Evolutionary conservation across 1,140 invertebrate genomes (phyloP), one percentile per base, ranked within the genome.

Genomic region (Drosophila repletoides): DNA sequence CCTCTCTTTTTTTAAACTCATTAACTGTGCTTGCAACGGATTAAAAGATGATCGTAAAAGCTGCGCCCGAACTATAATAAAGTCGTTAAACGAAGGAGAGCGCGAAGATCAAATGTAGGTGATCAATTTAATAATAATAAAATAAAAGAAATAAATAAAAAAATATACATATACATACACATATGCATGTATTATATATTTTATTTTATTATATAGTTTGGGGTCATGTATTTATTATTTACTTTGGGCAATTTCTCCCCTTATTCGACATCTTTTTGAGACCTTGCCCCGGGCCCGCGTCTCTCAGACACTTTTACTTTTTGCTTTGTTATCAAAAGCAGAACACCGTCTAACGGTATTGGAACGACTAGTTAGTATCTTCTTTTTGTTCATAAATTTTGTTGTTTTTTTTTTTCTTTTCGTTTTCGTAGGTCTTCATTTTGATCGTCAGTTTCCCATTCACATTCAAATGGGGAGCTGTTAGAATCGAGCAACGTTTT

Each of bases 381-480:
- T 7, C 9, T 12, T 9, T 29, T 17, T 19, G n/a, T 5, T 14
- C 12, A n/a, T n/a, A n/a, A n/a, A n/a, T n/a, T n/a, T n/a, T n/a
- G n/a, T n/a, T n/a, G n/a, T 12, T 21, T 15, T 36, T 5, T 2
- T 3, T 10, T 10, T 17, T 9, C 1, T 19, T n/a, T 43, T 19
- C 41, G 4, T 28, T 24, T 9, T 14, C 40, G 17, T 19, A 0
- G 15, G 36, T 56, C 12, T 56, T 45, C 40, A 14, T 19, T 51
- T 33, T 14, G 10, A 15, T 40, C 14, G 9, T 38, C 24, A 7
- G 36, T 5, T 40, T n/a, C 5, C 10, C 38, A 74, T 80, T 80
- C 60, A 80, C 58, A 80, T 83, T 65, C 36, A 67, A 80, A 80
- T 80, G 21, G n/a, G n/a, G n/a, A 56, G 45, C 19, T 17, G 5